A percentile compares a stretch with the other conserved stretches of the same genome.
Conservation (phyloP, 2,888 invertebrate species). For the Ptychoptera albimana region DNA sequence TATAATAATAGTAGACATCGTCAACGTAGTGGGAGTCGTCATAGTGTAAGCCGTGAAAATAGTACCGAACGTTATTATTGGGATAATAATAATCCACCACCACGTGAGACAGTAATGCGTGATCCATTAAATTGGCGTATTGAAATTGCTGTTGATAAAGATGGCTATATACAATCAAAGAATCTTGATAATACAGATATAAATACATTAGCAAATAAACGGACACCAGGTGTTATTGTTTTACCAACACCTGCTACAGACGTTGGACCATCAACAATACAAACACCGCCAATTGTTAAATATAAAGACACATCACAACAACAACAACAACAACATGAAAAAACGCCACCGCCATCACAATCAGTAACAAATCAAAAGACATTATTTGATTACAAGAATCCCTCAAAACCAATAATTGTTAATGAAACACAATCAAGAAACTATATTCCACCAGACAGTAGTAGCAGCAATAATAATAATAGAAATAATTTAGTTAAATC, state of each 20-base stretch:
- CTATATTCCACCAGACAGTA: neutral
- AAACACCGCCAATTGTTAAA: too few species aligned
- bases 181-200: too few species aligned
- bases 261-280: too few species aligned
- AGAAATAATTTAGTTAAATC: neutral
- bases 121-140: neutral
- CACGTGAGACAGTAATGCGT: neutral
- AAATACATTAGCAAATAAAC: too few species aligned
- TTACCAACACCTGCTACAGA: too few species aligned
- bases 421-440: constrained; percentile 23
- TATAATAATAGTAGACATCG: constrained; percentile 3
- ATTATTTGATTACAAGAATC: constrained; percentile 46
- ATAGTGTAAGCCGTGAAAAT: constrained; percentile 6
- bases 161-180: too few species aligned
- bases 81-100: neutral
- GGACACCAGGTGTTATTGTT: too few species aligned
- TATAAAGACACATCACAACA: too few species aligned
- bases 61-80: constrained; percentile 3
- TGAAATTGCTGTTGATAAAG: neutral
- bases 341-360: neutral
- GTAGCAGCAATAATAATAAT: neutral
- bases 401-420: constrained; percentile 55
- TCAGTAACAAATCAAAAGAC: constrained; percentile 12
- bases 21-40: constrained; percentile 2
- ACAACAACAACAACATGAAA: too few species aligned